Percentiles rank a stretch among this genome's conserved stretches.
phyloP scores from a whole-genome alignment of 2,888 invertebrate species.

The Steinernema scapterisci region DNA sequence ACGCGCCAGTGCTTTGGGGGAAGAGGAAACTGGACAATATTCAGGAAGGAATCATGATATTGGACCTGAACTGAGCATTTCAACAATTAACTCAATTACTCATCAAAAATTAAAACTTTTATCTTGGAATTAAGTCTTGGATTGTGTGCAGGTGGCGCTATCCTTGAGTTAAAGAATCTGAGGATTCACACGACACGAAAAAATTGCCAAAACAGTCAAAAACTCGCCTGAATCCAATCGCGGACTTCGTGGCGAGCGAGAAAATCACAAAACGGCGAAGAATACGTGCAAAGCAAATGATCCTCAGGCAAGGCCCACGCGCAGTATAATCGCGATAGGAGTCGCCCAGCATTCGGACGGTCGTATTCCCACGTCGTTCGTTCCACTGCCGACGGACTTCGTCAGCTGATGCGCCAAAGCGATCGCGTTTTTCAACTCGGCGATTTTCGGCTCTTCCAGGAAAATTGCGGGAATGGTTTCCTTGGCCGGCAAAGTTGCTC shows the following conservation, averaged over 20 bases:
- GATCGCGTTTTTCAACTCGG: not conserved
- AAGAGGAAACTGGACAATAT: no score
- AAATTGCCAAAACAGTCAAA: not conserved
- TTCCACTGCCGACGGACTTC: not conserved
- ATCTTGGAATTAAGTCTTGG: no score
- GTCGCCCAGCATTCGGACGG: not conserved
- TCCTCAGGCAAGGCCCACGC: slow-evolving; percentile 13
- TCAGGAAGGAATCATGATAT: no score
- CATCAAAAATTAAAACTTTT: no score
- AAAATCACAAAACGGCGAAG: not conserved
- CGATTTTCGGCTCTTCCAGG: not conserved
- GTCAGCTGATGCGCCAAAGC: no score
- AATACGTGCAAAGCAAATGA: not conserved
- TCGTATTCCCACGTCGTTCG: slow-evolving; percentile 3
- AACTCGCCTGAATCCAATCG: not conserved
- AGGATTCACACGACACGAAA: not conserved
- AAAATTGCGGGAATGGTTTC: slow-evolving; percentile 1
- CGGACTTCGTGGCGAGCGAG: not conserved
- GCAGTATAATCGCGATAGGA: slow-evolving; percentile 7
- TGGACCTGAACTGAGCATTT: no score
- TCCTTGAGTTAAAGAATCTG: no score
- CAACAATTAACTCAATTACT: no score
- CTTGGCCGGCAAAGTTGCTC: slow-evolving; percentile 38
- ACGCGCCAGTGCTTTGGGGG: no score
- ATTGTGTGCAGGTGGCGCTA: no score